phyloP scores from a whole-genome alignment of 1,140 invertebrate genomes.

The Trichogramma pretiosum region DNA sequence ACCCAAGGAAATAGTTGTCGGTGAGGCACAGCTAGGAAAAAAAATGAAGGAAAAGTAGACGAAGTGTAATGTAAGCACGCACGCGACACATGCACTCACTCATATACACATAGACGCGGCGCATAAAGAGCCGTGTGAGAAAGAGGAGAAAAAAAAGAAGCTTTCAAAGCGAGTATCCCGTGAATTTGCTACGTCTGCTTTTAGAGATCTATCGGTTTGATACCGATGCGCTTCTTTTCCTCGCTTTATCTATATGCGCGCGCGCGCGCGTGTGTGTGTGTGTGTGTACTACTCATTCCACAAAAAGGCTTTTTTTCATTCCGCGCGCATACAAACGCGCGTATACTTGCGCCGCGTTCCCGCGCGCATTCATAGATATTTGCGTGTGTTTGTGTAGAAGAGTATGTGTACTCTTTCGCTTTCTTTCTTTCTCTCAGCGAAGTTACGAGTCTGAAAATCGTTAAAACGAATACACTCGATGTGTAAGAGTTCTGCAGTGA shows the following conservation, averaged over 20 bases:
- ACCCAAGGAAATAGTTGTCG: too few relatives aligned
- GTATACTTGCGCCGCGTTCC: too few relatives aligned
- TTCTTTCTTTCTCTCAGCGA: background rate
- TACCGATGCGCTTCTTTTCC: too few relatives aligned
- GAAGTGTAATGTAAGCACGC: too few relatives aligned
- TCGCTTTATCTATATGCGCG: background rate
- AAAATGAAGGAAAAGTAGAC: too few relatives aligned
- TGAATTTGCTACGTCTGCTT: background rate
- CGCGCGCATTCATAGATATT: background rate
- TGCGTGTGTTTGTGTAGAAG: background rate
- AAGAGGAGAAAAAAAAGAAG: slow-evolving; percentile 1
- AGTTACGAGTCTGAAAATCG: background rate
- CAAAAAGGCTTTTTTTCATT: slow-evolving; percentile 5
- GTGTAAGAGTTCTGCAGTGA: too few relatives aligned
- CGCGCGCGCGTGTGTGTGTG: background rate
- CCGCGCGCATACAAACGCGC: too few relatives aligned
- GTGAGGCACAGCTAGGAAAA: too few relatives aligned
- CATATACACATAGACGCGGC: too few relatives aligned
- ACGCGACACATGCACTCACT: too few relatives aligned
- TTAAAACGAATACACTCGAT: too few relatives aligned
- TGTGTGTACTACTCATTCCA: background rate
- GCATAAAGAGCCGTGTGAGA: background rate
- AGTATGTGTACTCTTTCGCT: too few relatives aligned
- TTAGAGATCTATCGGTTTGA: slow-evolving; percentile 13
- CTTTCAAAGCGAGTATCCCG: slow-evolving; percentile 5